Evolutionary conservation across 2,888 invertebrate species (phyloP).

Genomic region (Anticlea derivata): DNA sequence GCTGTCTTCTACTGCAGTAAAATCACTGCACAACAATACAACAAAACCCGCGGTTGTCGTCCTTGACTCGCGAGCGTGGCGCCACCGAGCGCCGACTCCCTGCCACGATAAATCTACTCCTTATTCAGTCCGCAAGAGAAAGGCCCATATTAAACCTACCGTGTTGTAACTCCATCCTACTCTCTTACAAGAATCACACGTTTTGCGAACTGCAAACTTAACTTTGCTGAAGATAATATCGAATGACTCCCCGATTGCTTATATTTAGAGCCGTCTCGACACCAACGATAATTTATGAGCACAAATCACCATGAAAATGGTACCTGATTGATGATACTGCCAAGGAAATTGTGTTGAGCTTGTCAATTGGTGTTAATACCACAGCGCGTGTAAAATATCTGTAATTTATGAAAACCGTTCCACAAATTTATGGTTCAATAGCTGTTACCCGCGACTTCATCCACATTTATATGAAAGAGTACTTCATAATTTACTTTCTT

Average conservation of each 20-base stretch:
- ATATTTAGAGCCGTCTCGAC: constrained; percentile 36
- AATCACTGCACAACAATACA: constrained; percentile 45
- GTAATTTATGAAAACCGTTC: constrained; percentile 30
- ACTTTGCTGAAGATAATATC: constrained; percentile 29
- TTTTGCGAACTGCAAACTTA: constrained; percentile 36
- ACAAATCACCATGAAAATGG: constrained; percentile 55
- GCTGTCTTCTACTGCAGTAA: constrained; percentile 36
- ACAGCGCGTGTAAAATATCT: constrained; percentile 10
- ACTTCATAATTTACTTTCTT: too few species aligned
- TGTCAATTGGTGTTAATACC: constrained; percentile 29
- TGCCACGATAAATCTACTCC: constrained; percentile 45
- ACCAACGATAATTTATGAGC: constrained; percentile 53
- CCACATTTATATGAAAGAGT: too few species aligned
- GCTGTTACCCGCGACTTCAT: too few species aligned
- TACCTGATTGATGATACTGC: constrained; percentile 48
- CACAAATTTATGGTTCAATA: constrained; percentile 13
- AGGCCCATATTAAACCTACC: constrained; percentile 32
- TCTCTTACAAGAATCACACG: constrained; percentile 41
- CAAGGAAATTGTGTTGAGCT: constrained; percentile 36
- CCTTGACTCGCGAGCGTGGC: constrained; percentile 68
- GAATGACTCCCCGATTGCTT: constrained; percentile 37
- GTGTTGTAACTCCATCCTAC: constrained; percentile 44
- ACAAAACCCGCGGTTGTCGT: constrained; percentile 50
- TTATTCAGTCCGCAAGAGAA: constrained; percentile 47
- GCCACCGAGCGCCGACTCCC: constrained; percentile 51